Conservation (phyloP, 2,888 invertebrate species). For the Labia minor region DNA sequence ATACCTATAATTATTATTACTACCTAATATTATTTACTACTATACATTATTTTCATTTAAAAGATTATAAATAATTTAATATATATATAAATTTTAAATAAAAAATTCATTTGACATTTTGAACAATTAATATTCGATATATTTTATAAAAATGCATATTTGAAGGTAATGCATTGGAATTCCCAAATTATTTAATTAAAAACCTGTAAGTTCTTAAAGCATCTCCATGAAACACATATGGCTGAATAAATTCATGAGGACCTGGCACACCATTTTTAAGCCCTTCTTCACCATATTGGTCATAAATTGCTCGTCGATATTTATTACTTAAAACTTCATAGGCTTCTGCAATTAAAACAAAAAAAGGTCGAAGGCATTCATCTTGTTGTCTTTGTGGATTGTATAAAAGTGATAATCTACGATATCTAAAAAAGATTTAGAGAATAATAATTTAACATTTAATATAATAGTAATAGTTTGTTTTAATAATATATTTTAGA, state of each 20-base stretch:
- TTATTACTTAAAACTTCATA: conserved; percentile 64
- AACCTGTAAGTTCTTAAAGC: conserved; percentile 58
- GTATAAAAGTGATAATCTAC: conserved; percentile 46
- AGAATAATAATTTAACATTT: neutral
- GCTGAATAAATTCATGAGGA: conserved; percentile 53
- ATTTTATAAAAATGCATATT: too few relatives aligned
- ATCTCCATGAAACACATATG: conserved; percentile 73
- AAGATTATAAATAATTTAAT: neutral
- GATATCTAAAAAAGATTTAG: conserved; percentile 35
- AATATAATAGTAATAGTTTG: too few relatives aligned
- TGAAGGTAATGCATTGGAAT: too few relatives aligned
- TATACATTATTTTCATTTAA: neutral
- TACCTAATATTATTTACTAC: too few relatives aligned
- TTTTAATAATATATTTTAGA: too few relatives aligned
- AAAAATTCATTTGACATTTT: too few relatives aligned
- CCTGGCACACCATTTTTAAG: conserved; percentile 68
- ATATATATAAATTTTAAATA: too few relatives aligned
- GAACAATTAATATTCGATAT: too few relatives aligned
- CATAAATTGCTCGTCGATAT: conserved; percentile 62
- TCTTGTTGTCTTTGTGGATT: conserved; percentile 43
- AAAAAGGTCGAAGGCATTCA: conserved; percentile 38
- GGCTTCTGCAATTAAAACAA: conserved; percentile 60
- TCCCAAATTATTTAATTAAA: too few relatives aligned
- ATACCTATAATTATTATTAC: neutral
- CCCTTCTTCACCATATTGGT: conserved; percentile 82